Base-by-base conservation (phyloP, 1,140 invertebrate species). In the Amyelois transitella region DNA sequence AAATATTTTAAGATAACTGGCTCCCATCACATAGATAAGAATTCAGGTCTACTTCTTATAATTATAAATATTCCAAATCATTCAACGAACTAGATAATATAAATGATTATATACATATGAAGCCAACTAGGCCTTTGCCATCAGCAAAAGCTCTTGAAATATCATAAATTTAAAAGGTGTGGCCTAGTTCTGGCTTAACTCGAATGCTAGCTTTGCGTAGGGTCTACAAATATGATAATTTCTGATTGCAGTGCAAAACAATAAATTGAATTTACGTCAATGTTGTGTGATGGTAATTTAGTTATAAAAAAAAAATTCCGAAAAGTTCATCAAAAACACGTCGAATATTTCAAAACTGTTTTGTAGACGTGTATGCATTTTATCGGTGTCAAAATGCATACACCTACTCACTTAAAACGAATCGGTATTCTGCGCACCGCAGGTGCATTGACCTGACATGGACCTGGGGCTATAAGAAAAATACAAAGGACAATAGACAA, bases 371-470 rank as follows among this genome's bases (percentile, higher is more conserved):
- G 17, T 22, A 38, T 55, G 62, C 69, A 63, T 43, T 64, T 65
- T 54, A 51, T 59, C 24, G 65, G 60, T 63, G 51, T 71, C 65
- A 67, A 60, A 69, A 67, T 58, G 58, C 54, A 51, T 60, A 14
- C 20, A 53, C 50, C 20, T 53, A 14, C 18, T 43, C 19, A 57
- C 48, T 55, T 47, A 60, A 53, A 67, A 51, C 43, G 53, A 61
- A 61, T 61, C 56, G 55, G 51, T 49, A 48, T 51, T 58, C 53
- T 28, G 55, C 52, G 32, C 52, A n/a, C n/a, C 52, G 38, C 20
- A 47, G 44, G 64, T 64, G 59, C 66, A 63, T 56, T 69, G 64
- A 72, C 69, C 69, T 38, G 18, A 8, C 32, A 10, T 38, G 12
- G 43, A 32, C 43, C 43, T 22, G 12, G n/a, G 6, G 32, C 32